Base-by-base conservation (phyloP, 2,888 invertebrate species). In the Camptogramma bilineatum region DNA sequence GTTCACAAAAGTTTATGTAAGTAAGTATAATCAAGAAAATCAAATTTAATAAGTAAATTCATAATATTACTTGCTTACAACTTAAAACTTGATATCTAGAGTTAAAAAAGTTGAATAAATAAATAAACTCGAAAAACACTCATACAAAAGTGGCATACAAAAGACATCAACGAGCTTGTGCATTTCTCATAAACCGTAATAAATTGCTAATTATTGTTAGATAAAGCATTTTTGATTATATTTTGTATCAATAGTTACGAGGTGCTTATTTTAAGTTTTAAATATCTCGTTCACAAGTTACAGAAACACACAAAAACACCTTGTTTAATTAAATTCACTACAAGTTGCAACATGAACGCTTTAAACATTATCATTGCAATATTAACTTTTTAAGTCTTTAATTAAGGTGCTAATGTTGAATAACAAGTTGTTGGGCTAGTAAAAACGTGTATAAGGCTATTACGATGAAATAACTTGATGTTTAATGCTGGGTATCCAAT, bases 121-220 rank as follows among this genome's bases (percentile, higher is more conserved):
- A 24, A 2, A 24, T 24, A 24, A 24, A 5, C 24, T n/a, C n/a
- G n/a, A 31, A 10, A 31, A 31, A 31, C 2, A 21, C 21, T 7
- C 4, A 39, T 13, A 13, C 13, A 34, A 13, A 39, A 2, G 34
- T 13, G 9, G 8, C 8, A 63, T 81, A 81, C 74, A 81, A 84
- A 84, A 82, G 81, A 86, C 81, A 81, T 85, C 79, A 86, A 86
- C 83, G 86, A 77, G 78, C 72, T 73, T 70, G 7, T 8, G 19
- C n/a, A 18, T 28, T 28, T 28, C 7, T 28, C 4, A 3, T 7
- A 28, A 28, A 28, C 0, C 28, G 2, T 28, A 28, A 4, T 28
- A 28, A 4, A 28, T 7, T 28, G 28, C 28, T 28, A 28, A 28
- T 28, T 5, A 28, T n/a, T n/a, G 28, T 28, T 0, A 28, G 28